These are phyloP conservation scores for Pseudorhombus dupliciocellatus DNA, from an alignment of 2,113 vertebrate genomes.

Conservation along the genomic window DNA sequence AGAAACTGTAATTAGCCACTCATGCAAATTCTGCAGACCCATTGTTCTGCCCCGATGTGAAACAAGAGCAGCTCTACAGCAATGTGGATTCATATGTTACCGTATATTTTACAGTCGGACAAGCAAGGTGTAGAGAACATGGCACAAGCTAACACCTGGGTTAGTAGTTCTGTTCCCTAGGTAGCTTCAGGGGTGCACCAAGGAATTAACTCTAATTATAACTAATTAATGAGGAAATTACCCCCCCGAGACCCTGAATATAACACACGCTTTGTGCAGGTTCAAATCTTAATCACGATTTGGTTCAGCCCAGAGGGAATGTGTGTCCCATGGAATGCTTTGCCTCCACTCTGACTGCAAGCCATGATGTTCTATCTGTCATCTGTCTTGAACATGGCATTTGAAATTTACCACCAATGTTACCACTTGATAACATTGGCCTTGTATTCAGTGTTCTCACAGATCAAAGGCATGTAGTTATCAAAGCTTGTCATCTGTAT, in stretches of 20 bases:
- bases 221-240: slow-evolving; percentile 21
- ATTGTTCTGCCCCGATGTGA: slow-evolving; percentile 53
- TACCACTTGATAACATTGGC: slow-evolving; percentile 39
- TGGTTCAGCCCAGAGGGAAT: slow-evolving; percentile 12
- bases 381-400: slow-evolving; percentile 28
- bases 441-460: slow-evolving; percentile 31
- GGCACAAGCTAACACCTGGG: not conserved
- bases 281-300: slow-evolving; percentile 26
- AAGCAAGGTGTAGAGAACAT: slow-evolving; percentile 1
- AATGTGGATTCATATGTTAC: slow-evolving; percentile 15
- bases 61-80: slow-evolving; percentile 58
- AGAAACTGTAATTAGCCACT: slow-evolving; percentile 70
- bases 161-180: slow-evolving; percentile 13
- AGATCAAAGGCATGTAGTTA: slow-evolving; percentile 65
- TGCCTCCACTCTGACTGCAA: slow-evolving; percentile 15
- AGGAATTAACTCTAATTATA: slow-evolving; percentile 18
- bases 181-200: slow-evolving; percentile 7
- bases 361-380: slow-evolving; percentile 33
- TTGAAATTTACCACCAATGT: slow-evolving; percentile 44
- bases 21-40: slow-evolving; percentile 52
- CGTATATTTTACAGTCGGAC: slow-evolving; percentile 19
- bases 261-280: slow-evolving; percentile 18
- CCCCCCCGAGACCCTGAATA: not conserved
- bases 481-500: slow-evolving; percentile 63
- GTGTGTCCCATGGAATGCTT: not conserved